phyloP scores from a whole-genome alignment of 2,888 invertebrate genomes.

The Chloromyia formosa region DNA sequence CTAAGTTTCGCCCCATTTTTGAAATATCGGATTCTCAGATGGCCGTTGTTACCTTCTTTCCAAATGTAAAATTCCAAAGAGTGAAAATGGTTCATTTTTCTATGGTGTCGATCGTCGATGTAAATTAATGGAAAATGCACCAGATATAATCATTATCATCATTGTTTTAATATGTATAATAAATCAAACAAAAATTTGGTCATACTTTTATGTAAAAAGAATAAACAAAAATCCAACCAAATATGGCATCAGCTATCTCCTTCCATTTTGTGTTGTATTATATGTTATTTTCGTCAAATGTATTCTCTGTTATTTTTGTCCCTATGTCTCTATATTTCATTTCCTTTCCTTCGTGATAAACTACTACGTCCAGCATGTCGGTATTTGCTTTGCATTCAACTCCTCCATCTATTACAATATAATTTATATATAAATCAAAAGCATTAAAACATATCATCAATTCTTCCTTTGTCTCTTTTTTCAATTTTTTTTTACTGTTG shows the following conservation, averaged over 20 bases:
- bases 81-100: not conserved
- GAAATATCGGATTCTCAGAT: slow-evolving; percentile 8
- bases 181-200: slow-evolving; percentile 30
- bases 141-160: not conserved
- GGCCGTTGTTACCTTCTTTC: not conserved
- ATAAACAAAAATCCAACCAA: slow-evolving; percentile 28
- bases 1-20: slow-evolving; percentile 13
- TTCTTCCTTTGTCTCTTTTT: slow-evolving; percentile 46
- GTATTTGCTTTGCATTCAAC: slow-evolving; percentile 14
- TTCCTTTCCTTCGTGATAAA: not conserved
- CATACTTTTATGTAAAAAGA: slow-evolving; percentile 22
- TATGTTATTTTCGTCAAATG: not conserved
- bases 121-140: slow-evolving; percentile 25
- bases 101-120: slow-evolving; percentile 8
- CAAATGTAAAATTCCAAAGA: slow-evolving; percentile 18
- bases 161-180: slow-evolving; percentile 6
- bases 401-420: slow-evolving; percentile 42
- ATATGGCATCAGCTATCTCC: not conserved
- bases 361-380: not conserved
- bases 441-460: slow-evolving; percentile 46
- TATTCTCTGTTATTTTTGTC: slow-evolving; percentile 6
- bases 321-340: slow-evolving; percentile 16
- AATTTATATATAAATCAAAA: slow-evolving; percentile 40
- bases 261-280: not conserved
- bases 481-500: slow-evolving; percentile 43